Conservation (phyloP, 2,113 vertebrate genomes). For the Acanthochromis polyacanthus region DNA sequence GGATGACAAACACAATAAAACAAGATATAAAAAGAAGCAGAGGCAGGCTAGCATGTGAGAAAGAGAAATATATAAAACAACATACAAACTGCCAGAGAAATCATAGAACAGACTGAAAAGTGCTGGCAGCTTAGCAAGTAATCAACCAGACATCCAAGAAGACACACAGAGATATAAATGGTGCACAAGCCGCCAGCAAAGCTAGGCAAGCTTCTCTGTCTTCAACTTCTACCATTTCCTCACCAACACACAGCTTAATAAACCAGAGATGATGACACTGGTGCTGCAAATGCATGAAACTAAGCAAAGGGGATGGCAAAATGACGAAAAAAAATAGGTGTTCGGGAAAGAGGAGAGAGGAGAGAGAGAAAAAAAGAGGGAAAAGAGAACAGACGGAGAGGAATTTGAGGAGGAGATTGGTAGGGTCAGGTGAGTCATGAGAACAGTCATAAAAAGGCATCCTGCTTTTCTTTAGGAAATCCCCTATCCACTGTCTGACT, state of each 20-base stretch:
- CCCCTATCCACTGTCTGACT: conserved; percentile 42
- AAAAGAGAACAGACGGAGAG: neutral
- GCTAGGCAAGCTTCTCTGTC: no score
- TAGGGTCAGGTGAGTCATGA: conserved; percentile 66
- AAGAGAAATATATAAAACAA: neutral
- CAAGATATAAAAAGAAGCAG: neutral
- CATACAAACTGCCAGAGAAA: neutral
- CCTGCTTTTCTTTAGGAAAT: conserved; percentile 63
- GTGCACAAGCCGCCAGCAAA: no score
- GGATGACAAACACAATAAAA: neutral
- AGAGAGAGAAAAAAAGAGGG: neutral
- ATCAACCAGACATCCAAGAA: neutral
- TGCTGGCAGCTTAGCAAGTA: neutral
- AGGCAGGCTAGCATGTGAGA: neutral
- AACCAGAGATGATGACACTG: conserved; percentile 6
- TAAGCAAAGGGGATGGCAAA: conserved; percentile 38
- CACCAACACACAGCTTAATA: neutral
- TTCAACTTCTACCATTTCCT: neutral
- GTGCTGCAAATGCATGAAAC: conserved; percentile 31
- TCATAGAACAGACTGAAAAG: neutral
- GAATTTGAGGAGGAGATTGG: conserved; percentile 34
- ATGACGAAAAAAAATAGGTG: neutral
- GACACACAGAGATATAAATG: neutral
- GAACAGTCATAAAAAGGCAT: conserved; percentile 62
- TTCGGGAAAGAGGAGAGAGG: neutral